A percentile compares a stretch with the other conserved stretches of the same genome.
These are phyloP conservation scores for Anorthoa munda DNA, from an alignment of 2,888 invertebrate genomes.

Conservation along the genomic window DNA sequence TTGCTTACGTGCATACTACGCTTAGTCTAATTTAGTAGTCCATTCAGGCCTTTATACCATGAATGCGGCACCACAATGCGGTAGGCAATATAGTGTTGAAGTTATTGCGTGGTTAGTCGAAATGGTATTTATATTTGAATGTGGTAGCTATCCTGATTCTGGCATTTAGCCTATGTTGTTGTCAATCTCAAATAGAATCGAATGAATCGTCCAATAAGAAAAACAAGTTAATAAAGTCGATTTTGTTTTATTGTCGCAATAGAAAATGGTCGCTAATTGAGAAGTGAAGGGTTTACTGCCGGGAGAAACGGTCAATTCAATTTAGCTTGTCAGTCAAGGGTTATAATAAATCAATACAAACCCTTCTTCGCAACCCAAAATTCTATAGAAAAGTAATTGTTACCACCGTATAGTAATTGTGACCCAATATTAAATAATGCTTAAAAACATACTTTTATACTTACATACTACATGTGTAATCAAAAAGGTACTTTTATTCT, in stretches of 20 bases:
- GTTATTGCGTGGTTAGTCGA: not conserved
- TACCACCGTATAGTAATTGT: too few species aligned
- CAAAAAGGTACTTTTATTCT: too few species aligned
- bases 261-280: not conserved
- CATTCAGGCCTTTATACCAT: conserved; percentile 25
- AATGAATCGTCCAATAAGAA: not conserved
- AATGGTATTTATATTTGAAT: conserved; percentile 19
- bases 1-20: conserved; percentile 5
- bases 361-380: not conserved
- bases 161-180: too few species aligned
- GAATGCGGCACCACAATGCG: conserved; percentile 20
- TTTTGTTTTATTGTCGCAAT: not conserved
- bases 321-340: conserved; percentile 2
- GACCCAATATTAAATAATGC: too few species aligned
- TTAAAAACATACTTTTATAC: too few species aligned
- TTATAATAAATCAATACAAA: not conserved
- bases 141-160: not conserved
- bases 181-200: not conserved
- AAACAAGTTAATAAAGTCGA: not conserved
- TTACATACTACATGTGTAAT: too few species aligned
- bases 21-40: conserved; percentile 41
- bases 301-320: conserved; percentile 1
- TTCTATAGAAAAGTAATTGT: too few species aligned
- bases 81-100: conserved; percentile 7
- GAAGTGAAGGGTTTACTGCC: not conserved